Evolutionary conservation across 2,113 vertebrate genomes (phyloP), one percentile per base, ranked within the genome.

Genomic region (Ceyx margarethae): DNA sequence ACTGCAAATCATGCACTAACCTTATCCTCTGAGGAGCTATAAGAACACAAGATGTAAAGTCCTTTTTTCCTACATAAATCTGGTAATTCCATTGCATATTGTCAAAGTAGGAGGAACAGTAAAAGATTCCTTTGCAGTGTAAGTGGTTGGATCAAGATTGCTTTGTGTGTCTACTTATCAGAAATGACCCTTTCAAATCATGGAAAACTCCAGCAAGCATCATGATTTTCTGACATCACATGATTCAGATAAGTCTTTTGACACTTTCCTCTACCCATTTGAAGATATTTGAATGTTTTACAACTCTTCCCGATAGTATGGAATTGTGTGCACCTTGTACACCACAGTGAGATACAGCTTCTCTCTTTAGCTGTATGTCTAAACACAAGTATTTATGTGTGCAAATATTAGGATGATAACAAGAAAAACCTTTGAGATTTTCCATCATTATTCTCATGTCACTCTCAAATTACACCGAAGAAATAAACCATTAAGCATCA

Each of bases 71-170:
- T 65, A 26, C 16, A 8, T 17, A 69, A 68, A 54, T 65, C 22
- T 86, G 61, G 62, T 26, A 72, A 25, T 40, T 20, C 46, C n/a
- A 46, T 31, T 15, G 46, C 71, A 73, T 89, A 42, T 21, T 56
- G 21, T 93, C 28, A 54, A 75, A 57, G 66, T 53, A 77, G 37
- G 35, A 95, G 23, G 21, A 28, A 54, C 45, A 37, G 22, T 76
- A 60, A 86, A 90, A 94, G 4, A 50, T 90, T 50, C 73, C 43
- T 89, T 95, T 80, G 35, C 33, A 82, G 46, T 13, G 5, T 76
- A 67, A 95, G 25, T 43, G 13, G 45, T 76, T 91, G 92, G 40
- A 90, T 72, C 77, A 76, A 76, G 60, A 31, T 83, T 62, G 14
- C 14, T 7, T 92, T 68, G 17, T 81, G 68, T 60, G 40, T 91